Base-by-base conservation (phyloP, 2,797 vertebrate species). In the Gouania willdenowi region DNA sequence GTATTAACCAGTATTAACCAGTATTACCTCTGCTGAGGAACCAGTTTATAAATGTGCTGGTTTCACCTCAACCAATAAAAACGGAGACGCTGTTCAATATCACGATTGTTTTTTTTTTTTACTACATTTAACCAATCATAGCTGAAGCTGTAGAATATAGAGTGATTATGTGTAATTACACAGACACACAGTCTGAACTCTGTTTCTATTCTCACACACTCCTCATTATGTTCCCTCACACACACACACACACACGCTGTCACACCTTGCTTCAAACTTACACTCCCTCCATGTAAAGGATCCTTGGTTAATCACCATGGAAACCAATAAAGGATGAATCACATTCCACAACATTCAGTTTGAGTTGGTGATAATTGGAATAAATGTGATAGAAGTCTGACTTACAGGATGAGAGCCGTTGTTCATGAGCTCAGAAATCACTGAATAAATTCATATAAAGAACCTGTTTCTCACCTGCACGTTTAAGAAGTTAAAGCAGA, bases 111-210 rank as follows among this genome's bases (percentile, higher is more conserved):
- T 62, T 51, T 65, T 44, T 57, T 67, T 62, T 51, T 65, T 44
- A 22, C 36, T 46, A n/a, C 43, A 53, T 62, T 61, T 44, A 58
- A 30, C 51, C 53, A 9, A 40, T 56, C 71, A 36, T 30, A 28
- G 52, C 50, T 26, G 16, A 42, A 56, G 23, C 30, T 0, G 43
- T 48, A n/a, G 42, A 24, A 32, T 0, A 43, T 48, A n/a, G 42
- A 24, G 32, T 70, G 49, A 66, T 77, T 60, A 73, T 43, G 48
- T 52, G 45, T 77, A 71, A 83, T 78, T 64, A 58, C 46, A 36
- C 13, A 1, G 15, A 53, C 50, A 27, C 38, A 28, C 45, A 41
- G 18, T 55, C 42, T 41, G 52, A 23, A 14, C 13, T 47, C 36
- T 39, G 26, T 23, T 34, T 28, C 7, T 24, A n/a, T 9, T 40